Percentiles rank a stretch among this genome's conserved stretches.
phyloP scores from a whole-genome alignment of 1,140 invertebrate genomes.

The Laupala kohalensis region DNA sequence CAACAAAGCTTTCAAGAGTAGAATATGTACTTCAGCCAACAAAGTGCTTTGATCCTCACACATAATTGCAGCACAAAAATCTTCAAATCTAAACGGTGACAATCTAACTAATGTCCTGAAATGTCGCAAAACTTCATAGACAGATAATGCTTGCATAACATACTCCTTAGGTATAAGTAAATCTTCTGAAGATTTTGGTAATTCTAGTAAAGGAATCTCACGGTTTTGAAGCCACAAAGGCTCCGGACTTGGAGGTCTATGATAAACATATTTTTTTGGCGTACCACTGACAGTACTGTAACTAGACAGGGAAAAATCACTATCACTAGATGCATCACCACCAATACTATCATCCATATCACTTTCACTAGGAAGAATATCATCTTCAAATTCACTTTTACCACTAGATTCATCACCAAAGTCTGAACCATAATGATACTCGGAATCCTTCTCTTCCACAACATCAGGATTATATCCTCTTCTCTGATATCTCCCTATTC shows the following conservation, averaged over 20 bases:
- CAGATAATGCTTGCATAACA: conserved; percentile 64
- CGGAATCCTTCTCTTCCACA: conserved; percentile 65
- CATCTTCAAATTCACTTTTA: conserved; percentile 61
- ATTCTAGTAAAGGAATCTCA: conserved; percentile 56
- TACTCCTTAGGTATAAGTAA: conserved; percentile 64
- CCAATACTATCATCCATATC: conserved; percentile 49
- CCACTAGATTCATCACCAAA: conserved; percentile 75
- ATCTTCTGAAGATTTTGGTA: conserved; percentile 85
- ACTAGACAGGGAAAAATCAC: conserved; percentile 69
- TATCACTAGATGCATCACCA: conserved; percentile 56
- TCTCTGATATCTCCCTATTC: conserved; percentile 35
- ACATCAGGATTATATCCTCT: conserved; percentile 57
- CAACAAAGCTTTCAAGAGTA: conserved; percentile 77
- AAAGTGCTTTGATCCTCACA: conserved; percentile 84
- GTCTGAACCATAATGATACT: conserved; percentile 81
- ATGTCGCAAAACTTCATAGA: conserved; percentile 89
- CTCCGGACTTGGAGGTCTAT: conserved; percentile 66
- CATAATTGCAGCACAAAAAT: conserved; percentile 83
- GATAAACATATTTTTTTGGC: conserved; percentile 23
- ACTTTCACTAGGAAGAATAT: conserved; percentile 46
- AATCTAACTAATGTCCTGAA: conserved; percentile 80
- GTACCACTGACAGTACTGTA: conserved; percentile 55
- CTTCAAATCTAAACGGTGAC: conserved; percentile 89
- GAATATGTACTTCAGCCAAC: conserved; percentile 83
- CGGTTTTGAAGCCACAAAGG: conserved; percentile 69